Conservation (phyloP, 2,888 invertebrate species). For the Dusona sp. region DNA sequence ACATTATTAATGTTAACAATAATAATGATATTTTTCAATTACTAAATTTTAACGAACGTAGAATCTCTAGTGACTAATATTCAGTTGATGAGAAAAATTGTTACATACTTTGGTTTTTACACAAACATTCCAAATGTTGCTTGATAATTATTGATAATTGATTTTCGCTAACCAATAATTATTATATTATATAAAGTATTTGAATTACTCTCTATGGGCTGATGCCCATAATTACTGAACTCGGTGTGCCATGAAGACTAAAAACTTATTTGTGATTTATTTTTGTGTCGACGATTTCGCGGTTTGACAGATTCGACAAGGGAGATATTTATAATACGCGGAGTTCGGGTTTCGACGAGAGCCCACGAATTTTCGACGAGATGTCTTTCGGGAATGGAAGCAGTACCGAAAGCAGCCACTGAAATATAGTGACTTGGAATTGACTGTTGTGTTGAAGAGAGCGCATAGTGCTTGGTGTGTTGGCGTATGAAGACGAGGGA, state of each 20-base stretch:
- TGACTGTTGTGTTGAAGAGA: conserved; percentile 46
- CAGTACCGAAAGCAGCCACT: conserved; percentile 70
- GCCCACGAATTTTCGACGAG: conserved; percentile 71
- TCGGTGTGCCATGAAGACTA: neutral
- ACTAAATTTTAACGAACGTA: too few relatives aligned
- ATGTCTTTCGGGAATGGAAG: conserved; percentile 76
- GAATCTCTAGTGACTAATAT: too few relatives aligned
- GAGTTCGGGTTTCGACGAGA: conserved; percentile 80
- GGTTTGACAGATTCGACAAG: conserved; percentile 77
- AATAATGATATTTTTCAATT: too few relatives aligned
- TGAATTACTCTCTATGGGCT: neutral
- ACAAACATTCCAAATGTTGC: neutral
- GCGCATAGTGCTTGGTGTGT: conserved; percentile 53
- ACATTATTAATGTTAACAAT: too few relatives aligned
- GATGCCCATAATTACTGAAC: neutral
- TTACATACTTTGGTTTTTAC: too few relatives aligned
- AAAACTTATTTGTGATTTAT: conserved; percentile 59
- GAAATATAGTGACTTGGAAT: conserved; percentile 63
- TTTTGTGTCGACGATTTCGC: conserved; percentile 73
- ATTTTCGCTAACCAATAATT: neutral
- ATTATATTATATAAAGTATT: neutral
- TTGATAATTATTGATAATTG: neutral
- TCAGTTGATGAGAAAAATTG: too few relatives aligned
- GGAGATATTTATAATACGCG: conserved; percentile 72
- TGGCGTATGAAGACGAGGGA: conserved; percentile 70